These are phyloP conservation scores for Archocentrus centrarchus DNA, from an alignment of 2,113 vertebrate genomes.

Conservation along the genomic window DNA sequence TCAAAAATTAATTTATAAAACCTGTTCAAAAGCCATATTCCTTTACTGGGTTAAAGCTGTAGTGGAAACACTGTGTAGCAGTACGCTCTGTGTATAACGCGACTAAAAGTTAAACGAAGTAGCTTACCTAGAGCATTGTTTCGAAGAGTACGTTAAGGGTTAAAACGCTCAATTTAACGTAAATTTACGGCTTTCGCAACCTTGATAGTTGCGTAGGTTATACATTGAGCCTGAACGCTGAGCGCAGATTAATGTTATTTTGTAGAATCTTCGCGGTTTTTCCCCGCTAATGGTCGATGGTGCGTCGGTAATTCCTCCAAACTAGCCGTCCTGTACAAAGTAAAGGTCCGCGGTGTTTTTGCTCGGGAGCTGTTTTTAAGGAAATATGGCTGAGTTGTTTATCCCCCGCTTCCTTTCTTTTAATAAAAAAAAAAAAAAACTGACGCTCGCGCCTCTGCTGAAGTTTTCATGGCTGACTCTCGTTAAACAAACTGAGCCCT, in stretches of 20 bases:
- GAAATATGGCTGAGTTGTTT: neutral
- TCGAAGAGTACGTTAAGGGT: neutral
- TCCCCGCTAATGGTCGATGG: neutral
- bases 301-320: neutral
- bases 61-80: neutral
- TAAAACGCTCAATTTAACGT: neutral
- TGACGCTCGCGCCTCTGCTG: neutral
- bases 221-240: neutral
- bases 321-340: neutral
- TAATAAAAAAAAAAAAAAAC: neutral
- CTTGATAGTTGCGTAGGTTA: neutral
- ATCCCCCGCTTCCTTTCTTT: neutral
- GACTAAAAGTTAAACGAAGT: neutral
- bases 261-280: neutral
- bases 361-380: neutral
- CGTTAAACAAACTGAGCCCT: constrained; percentile 6
- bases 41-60: neutral
- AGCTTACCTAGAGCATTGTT: neutral
- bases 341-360: neutral
- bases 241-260: neutral
- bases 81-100: neutral
- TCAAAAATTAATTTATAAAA: neutral
- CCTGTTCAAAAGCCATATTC: fast-evolving
- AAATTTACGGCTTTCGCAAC: neutral
- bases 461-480: constrained; percentile 43